Evolutionary conservation across 2,888 invertebrate genomes (phyloP).

Genomic region (Perithous albicinctus): DNA sequence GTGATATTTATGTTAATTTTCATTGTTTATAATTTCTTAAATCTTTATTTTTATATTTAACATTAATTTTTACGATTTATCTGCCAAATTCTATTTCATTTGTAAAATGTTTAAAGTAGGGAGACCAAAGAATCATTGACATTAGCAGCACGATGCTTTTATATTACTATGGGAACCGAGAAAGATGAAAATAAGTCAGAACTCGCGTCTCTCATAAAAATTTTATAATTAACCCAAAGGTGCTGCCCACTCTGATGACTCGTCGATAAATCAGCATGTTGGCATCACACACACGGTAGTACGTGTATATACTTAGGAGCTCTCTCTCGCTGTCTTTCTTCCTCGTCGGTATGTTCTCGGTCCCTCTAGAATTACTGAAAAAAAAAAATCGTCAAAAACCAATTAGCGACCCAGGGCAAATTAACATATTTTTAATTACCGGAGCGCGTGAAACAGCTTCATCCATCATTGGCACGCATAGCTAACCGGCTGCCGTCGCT

Average conservation of each 20-base stretch:
- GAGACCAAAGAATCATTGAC: conserved; percentile 3
- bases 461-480: conserved; percentile 59
- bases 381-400: conserved; percentile 82
- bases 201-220: conserved; percentile 68
- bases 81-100: not conserved
- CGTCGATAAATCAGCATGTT: conserved; percentile 61
- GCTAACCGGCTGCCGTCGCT: conserved; percentile 2
- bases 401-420: conserved; percentile 79
- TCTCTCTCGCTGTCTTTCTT: conserved; percentile 18
- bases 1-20: too few relatives aligned
- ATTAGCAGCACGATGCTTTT: not conserved
- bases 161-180: not conserved
- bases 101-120: not conserved
- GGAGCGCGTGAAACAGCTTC: conserved; percentile 64
- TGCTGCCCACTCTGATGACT: conserved; percentile 59
- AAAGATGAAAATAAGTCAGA: conserved; percentile 22
- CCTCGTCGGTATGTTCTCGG: conserved; percentile 30
- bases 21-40: too few relatives aligned
- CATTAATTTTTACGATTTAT: not conserved
- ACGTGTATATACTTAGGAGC: not conserved
- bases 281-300: conserved; percentile 23
- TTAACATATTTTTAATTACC: conserved; percentile 84
- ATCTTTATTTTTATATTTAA: too few relatives aligned
- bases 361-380: conserved; percentile 51
- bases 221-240: conserved; percentile 80